A percentile compares a stretch with the other conserved stretches of the same genome.
Evolutionary conservation across 2,888 invertebrate genomes (phyloP).

Genomic region (Homarus gammarus): DNA sequence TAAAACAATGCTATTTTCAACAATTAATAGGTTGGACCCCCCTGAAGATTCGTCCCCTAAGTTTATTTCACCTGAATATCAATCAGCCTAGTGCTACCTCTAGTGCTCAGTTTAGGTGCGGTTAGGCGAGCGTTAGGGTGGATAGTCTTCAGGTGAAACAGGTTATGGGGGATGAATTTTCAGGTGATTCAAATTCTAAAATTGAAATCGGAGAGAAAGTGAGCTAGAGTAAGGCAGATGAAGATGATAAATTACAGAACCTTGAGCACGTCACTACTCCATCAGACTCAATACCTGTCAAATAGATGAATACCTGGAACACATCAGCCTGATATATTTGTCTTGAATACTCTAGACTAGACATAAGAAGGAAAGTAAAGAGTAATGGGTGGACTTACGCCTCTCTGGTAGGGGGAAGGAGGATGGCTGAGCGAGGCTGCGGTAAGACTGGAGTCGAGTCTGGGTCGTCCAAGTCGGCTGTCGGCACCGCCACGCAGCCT

Average conservation of each 20-base stretch:
- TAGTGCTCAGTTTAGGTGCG: no score
- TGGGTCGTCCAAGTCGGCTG: background rate
- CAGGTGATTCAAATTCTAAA: no score
- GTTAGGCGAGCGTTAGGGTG: no score
- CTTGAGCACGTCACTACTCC: background rate
- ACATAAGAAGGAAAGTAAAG: background rate
- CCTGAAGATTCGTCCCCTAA: no score
- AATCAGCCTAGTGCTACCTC: background rate
- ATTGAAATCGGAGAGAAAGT: no score
- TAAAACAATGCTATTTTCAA: no score
- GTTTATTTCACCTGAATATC: no score
- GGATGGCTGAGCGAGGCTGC: conserved; percentile 1
- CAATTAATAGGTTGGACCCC: no score
- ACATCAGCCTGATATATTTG: background rate
- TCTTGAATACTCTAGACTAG: no score
- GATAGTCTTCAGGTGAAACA: no score
- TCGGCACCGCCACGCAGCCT: background rate
- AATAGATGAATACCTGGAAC: background rate
- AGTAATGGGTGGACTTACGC: background rate
- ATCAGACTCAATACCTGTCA: background rate
- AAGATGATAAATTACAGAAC: background rate
- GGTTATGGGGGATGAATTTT: no score
- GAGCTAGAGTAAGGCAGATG: background rate
- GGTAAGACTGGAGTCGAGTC: background rate
- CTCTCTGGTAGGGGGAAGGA: background rate